Evolutionary conservation across 2,113 vertebrate species (phyloP).

Genomic region (Narcine bancroftii): DNA sequence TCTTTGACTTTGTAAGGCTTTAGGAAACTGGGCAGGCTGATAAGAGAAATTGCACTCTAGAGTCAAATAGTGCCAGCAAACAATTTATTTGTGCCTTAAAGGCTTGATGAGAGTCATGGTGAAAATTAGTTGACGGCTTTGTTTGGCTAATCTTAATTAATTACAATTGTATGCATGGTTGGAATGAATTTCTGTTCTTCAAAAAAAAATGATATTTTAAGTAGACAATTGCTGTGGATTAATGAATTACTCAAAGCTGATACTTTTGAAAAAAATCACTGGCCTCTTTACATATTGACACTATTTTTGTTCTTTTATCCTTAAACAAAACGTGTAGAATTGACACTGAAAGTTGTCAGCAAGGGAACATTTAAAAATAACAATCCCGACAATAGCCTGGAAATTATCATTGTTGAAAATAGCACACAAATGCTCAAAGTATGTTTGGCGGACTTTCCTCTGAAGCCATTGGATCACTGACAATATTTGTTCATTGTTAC

Average conservation of each 20-base stretch:
- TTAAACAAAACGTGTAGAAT: background rate
- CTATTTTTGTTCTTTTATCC: background rate
- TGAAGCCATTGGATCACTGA: background rate
- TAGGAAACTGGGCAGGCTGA: conserved; percentile 34
- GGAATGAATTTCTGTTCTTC: background rate
- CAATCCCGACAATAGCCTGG: background rate
- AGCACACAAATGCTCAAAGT: too few relatives aligned
- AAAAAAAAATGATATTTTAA: background rate
- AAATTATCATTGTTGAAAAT: background rate
- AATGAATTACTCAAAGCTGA: background rate
- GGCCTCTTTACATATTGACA: background rate
- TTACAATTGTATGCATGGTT: background rate
- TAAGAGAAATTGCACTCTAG: conserved; percentile 30
- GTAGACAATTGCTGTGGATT: background rate
- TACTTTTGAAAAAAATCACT: background rate
- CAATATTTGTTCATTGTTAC: conserved; percentile 11
- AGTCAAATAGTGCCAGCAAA: conserved; percentile 13
- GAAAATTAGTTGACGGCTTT: conserved; percentile 29
- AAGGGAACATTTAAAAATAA: conserved; percentile 19
- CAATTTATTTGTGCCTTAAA: conserved; percentile 25
- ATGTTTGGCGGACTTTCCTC: background rate
- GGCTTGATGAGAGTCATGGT: background rate
- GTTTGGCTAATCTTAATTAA: conserved; percentile 21
- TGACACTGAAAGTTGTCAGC: background rate
- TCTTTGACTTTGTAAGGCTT: conserved; percentile 26